Conservation (phyloP, 2,888 invertebrate species). For the Parnassius orleans region DNA sequence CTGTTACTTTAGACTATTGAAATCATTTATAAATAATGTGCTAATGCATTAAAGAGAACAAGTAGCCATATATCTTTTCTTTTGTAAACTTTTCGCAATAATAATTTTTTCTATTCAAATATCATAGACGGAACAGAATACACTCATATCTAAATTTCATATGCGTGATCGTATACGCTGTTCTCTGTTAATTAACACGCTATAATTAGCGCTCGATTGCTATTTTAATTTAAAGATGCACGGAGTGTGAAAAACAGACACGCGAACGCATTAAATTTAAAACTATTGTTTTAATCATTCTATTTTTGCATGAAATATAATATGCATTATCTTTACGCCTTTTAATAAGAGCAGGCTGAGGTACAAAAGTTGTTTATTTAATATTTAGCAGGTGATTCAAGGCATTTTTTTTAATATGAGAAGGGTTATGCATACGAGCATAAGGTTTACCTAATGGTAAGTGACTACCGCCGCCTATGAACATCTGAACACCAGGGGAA, state of each 20-base stretch:
- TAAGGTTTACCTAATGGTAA: too few species aligned
- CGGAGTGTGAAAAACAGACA: slow-evolving; percentile 32
- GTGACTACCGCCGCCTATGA: too few species aligned
- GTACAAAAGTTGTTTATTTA: too few species aligned
- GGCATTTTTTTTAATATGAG: too few species aligned
- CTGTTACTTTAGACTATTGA: slow-evolving; percentile 73
- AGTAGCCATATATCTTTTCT: background rate
- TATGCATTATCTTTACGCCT: background rate
- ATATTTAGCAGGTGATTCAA: too few species aligned
- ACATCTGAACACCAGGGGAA: too few species aligned
- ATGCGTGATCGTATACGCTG: slow-evolving; percentile 12
- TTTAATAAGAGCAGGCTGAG: background rate
- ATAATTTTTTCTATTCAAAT: slow-evolving; percentile 29
- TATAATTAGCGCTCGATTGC: slow-evolving; percentile 28
- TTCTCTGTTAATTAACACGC: slow-evolving; percentile 25
- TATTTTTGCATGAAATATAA: slow-evolving; percentile 2
- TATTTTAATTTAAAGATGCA: slow-evolving; percentile 33
- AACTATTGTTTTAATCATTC: slow-evolving; percentile 9
- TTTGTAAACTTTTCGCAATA: slow-evolving; percentile 30
- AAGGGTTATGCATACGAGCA: too few species aligned
- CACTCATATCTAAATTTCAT: slow-evolving; percentile 13
- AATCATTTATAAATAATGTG: slow-evolving; percentile 36
- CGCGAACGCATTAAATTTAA: slow-evolving; percentile 26
- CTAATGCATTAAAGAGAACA: slow-evolving; percentile 3
- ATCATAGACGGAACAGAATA: slow-evolving; percentile 8